Evolutionary conservation across 2,113 vertebrate genomes (phyloP).

Genomic region (Gracilinanus agilis): DNA sequence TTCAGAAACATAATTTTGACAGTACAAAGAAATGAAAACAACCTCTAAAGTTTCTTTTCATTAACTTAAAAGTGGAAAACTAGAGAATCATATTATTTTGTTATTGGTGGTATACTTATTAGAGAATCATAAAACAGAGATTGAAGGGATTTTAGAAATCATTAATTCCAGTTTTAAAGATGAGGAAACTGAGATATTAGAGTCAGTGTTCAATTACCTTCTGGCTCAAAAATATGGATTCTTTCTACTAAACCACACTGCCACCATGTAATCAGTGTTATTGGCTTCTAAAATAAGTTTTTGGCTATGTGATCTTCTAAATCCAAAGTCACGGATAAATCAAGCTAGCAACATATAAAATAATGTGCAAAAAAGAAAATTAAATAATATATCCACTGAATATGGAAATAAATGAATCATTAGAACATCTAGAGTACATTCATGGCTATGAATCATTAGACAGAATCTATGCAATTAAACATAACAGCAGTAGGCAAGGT

Average conservation of each 20-base stretch:
- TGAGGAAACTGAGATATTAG: not conserved
- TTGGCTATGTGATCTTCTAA: not conserved
- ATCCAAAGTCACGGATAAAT: not conserved
- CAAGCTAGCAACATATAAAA: not conserved
- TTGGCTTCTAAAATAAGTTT: not conserved
- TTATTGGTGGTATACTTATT: not conserved
- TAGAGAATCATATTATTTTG: not conserved
- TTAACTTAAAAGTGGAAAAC: not conserved
- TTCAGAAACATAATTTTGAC: constrained; percentile 9
- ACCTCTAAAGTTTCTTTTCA: not conserved
- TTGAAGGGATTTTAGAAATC: not conserved
- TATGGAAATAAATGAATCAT: not conserved
- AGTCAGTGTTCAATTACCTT: not conserved
- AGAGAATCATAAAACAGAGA: not conserved
- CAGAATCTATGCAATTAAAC: not conserved
- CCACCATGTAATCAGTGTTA: not conserved
- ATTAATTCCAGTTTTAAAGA: not conserved
- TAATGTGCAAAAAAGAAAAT: not conserved
- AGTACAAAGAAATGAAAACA: not conserved
- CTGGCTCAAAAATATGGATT: not conserved
- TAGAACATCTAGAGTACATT: not conserved
- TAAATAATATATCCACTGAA: not conserved
- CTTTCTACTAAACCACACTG: not conserved
- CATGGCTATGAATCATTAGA: not conserved
- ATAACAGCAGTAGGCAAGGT: not conserved